Evolutionary conservation across 1,140 invertebrate genomes (phyloP), one percentile per base, ranked within the genome.

Genomic region (Drosophila nikananu): DNA sequence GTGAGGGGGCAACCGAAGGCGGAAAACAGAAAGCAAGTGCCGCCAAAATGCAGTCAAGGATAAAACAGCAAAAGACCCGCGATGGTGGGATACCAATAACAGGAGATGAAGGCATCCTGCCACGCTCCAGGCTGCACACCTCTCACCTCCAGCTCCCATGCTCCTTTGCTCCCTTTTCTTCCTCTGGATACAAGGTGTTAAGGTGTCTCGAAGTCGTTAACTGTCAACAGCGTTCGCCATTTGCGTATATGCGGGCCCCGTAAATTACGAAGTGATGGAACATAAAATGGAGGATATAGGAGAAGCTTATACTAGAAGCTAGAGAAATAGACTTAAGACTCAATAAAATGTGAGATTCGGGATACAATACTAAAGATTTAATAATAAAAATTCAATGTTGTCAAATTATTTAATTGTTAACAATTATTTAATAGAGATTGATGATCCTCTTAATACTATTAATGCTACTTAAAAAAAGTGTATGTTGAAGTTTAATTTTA

Each of bases 11-110:
- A 3, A 12, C 19, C 15, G 27, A 27, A 41, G 71, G 52, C 5
- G 25, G 39, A 65, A 61, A 77, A 62, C 79, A 75, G 83, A 90
- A 91, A 90, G 86, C 86, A 82, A 90, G 86, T 86, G 86, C 86
- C 86, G 86, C 86, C 86, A 77, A 90, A 90, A 81, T 81, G 86
- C 86, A 89, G 78, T 81, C 86, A 89, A 90, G 86, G 86, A 89
- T 89, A 74, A 90, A 84, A 73, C 78, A 74, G 84, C 64, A 77
- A 59, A 62, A 30, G 52, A 77, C 37, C 42, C 71, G 27, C 58
- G 46, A 71, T 61, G 77, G 54, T 23, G 54, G 54, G 52, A 46
- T 64, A 79, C 59, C 57, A 70, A 71, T 32, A 64, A 52, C 39
- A 58, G 65, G 44, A 79, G 58, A 73, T 64, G 61, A 61, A 57